phyloP scores from a whole-genome alignment of 1,140 invertebrate genomes.

The Neodiprion fabricii region DNA sequence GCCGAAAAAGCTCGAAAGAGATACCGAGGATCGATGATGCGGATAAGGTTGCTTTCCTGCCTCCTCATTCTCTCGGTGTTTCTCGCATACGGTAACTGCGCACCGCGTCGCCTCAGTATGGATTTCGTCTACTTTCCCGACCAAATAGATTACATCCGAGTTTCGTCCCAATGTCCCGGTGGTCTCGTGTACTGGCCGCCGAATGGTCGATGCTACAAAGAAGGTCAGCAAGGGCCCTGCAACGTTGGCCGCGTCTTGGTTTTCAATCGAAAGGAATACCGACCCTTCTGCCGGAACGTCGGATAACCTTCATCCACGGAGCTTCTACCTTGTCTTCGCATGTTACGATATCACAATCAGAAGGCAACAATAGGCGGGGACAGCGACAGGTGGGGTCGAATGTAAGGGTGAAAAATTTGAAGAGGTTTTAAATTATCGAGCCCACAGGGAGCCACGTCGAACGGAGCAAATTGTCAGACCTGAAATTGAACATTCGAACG shows the following conservation, averaged over 20 bases:
- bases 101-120: neutral
- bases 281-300: constrained; percentile 32
- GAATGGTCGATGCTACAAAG: constrained; percentile 35
- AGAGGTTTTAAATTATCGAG: no score
- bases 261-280: constrained; percentile 27
- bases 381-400: no score
- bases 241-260: constrained; percentile 32
- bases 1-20: no score
- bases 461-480: no score
- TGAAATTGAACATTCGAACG: no score
- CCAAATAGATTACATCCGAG: constrained; percentile 35
- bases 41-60: neutral
- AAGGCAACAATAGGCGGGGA: neutral
- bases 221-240: constrained; percentile 42
- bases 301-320: neutral
- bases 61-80: constrained; percentile 7
- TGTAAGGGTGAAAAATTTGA: no score
- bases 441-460: no score
- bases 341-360: no score
- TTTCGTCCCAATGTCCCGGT: constrained; percentile 21
- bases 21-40: no score
- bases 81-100: neutral
- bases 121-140: constrained; percentile 39
- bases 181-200: constrained; percentile 34
- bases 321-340: neutral